These are phyloP conservation scores for Tigriopus californicus DNA, from an alignment of 2,888 invertebrate genomes.

Conservation along the genomic window DNA sequence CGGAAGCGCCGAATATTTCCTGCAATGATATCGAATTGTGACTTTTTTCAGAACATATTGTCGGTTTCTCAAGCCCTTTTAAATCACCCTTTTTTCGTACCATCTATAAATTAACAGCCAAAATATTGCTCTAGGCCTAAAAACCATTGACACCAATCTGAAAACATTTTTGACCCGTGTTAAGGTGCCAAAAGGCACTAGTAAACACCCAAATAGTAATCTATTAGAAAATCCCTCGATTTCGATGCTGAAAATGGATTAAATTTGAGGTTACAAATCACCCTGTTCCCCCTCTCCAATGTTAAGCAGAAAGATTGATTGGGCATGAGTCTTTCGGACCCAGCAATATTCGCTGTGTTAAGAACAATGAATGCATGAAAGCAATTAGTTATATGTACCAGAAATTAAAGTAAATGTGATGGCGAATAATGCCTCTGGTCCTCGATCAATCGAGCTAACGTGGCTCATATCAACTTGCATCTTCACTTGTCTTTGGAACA, in stretches of 20 bases:
- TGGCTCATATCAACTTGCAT: slow-evolving; percentile 47
- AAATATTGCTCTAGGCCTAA: no score
- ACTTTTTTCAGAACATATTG: neutral
- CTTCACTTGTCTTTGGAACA: slow-evolving; percentile 88
- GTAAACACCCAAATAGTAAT: no score
- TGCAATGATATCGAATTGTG: slow-evolving; percentile 26
- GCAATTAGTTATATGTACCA: slow-evolving; percentile 40
- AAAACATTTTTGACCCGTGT: no score
- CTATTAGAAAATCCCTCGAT: neutral
- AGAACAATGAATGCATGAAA: slow-evolving; percentile 6
- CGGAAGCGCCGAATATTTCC: slow-evolving; percentile 87
- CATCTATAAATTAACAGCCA: no score
- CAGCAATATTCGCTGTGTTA: no score
- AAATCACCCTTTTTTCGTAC: no score
- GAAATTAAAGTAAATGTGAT: slow-evolving; percentile 84
- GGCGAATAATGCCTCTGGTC: slow-evolving; percentile 53
- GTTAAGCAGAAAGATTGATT: no score
- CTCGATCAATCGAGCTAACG: slow-evolving; percentile 21
- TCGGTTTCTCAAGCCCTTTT: no score
- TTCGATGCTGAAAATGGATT: neutral
- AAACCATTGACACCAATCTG: no score
- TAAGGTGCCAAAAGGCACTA: no score
- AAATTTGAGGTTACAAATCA: slow-evolving; percentile 11
- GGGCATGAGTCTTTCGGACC: no score
- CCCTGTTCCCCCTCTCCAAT: no score